Conservation (phyloP, 2,113 vertebrate species). For the Oostethus manadensis region DNA sequence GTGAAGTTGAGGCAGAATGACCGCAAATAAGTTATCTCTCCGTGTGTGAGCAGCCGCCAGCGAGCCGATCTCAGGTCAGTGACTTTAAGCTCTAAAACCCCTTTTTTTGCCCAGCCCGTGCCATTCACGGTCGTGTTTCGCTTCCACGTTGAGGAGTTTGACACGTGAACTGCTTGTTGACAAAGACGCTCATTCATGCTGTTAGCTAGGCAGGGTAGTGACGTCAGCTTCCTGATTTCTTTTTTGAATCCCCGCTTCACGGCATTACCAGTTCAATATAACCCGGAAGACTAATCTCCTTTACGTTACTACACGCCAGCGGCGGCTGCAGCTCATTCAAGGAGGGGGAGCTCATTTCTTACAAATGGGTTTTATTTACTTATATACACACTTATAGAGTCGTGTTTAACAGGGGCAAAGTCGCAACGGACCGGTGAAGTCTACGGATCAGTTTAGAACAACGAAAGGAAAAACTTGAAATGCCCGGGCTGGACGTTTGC, state of each 20-base stretch:
- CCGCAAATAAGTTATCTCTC: neutral
- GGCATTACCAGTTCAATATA: neutral
- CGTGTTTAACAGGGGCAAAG: too few relatives aligned
- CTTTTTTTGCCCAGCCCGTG: neutral
- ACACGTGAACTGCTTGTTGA: conserved; percentile 59
- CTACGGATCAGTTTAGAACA: too few relatives aligned
- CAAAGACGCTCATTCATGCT: conserved; percentile 55
- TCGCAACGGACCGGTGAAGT: too few relatives aligned
- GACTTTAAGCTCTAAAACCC: fast-evolving
- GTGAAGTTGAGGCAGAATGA: conserved; percentile 15
- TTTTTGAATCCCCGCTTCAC: neutral
- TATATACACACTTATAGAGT: too few relatives aligned
- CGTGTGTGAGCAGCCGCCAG: neutral
- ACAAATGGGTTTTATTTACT: too few relatives aligned
- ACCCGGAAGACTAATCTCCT: neutral
- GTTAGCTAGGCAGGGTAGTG: neutral
- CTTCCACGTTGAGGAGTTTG: neutral
- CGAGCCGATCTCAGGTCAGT: conserved; percentile 32
- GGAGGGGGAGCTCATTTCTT: too few relatives aligned
- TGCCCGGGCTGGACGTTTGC: too few relatives aligned
- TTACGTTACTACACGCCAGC: too few relatives aligned
- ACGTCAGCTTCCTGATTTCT: neutral
- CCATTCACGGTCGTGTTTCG: neutral
- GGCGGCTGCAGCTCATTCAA: too few relatives aligned
- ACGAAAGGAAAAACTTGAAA: too few relatives aligned